Conservation (phyloP, 2,888 invertebrate genomes). For the Himalopsyche kuldschensis region DNA sequence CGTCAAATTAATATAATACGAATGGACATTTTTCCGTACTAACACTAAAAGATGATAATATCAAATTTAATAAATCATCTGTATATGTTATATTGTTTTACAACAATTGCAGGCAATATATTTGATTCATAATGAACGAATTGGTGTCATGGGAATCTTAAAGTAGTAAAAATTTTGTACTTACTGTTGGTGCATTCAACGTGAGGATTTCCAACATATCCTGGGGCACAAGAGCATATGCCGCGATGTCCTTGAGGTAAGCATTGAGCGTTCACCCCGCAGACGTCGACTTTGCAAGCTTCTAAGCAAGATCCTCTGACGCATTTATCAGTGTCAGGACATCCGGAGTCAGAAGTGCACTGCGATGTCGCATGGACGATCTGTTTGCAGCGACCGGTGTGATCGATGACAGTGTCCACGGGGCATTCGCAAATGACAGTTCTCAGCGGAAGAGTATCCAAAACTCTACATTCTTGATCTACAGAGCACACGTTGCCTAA, state of each 20-base stretch:
- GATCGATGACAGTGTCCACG: slow-evolving; percentile 74
- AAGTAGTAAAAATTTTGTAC: slow-evolving; percentile 7
- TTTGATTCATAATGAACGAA: not conserved
- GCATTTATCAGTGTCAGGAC: slow-evolving; percentile 73
- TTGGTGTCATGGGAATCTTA: not conserved
- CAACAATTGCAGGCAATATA: no score
- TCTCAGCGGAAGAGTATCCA: slow-evolving; percentile 77
- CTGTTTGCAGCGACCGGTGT: slow-evolving; percentile 70
- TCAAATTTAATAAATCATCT: no score
- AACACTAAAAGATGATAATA: not conserved
- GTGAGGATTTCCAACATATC: slow-evolving; percentile 77
- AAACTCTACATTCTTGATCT: slow-evolving; percentile 77
- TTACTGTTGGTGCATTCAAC: slow-evolving; percentile 71
- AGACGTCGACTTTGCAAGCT: slow-evolving; percentile 75
- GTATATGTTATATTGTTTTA: no score
- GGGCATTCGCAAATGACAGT: slow-evolving; percentile 88
- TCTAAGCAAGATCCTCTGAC: slow-evolving; percentile 75
- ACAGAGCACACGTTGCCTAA: slow-evolving; percentile 71
- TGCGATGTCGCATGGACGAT: slow-evolving; percentile 60
- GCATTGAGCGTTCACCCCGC: slow-evolving; percentile 83
- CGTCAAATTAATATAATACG: not conserved
- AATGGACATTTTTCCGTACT: not conserved
- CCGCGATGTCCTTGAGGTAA: slow-evolving; percentile 74
- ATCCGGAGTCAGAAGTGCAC: slow-evolving; percentile 75
- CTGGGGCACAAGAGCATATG: slow-evolving; percentile 76